Base-by-base conservation (phyloP, 2,888 invertebrate genomes). In the Euproctis similis region DNA sequence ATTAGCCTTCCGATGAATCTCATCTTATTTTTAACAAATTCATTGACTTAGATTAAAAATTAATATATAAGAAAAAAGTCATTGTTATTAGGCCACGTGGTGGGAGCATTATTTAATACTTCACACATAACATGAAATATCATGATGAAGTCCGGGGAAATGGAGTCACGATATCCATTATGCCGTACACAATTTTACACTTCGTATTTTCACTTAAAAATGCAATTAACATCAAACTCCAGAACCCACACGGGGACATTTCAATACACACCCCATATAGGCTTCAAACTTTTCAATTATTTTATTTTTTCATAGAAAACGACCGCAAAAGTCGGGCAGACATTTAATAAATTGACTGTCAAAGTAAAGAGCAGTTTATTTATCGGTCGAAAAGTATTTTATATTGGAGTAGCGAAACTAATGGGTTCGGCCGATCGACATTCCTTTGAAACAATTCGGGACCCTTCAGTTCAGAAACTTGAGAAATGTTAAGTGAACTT, bases 361-460 rank as follows among this genome's bases (percentile, higher is more conserved):
- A 39, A 39, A 39, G 42, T 42, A 51, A 38, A 46, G 44, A 48
- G 39, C 49, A 42, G 44, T 51, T 46, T 52, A 52, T 52, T 51
- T 51, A 46, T 42, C 30, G 42, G 28, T 33, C 39, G 34, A 43
- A 21, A 37, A 42, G 38, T 39, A 36, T 51, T 51, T 48, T 50
- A 50, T 50, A 50, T 45, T 36, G 45, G 39, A 42, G 34, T 34
- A 40, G 39, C 40, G 36, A 45, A 46, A 48, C 47, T 50, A 57
- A 59, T 58, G 53, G 59, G 28, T 42, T 51, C 33, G 36, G 43
- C 51, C 53, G 46, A 48, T 47, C 46, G 41, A 39, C 47, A 59
- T 61, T 58, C 56, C 49, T 50, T 40, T 36, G 42, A 48, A 59
- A 61, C 54, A 53, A 57, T 56, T 56, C 40, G 31, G 35, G 44